Percentiles rank a stretch among this genome's conserved stretches.
These are phyloP conservation scores for Tipula vernalis DNA, from an alignment of 2,888 invertebrate genomes.

Conservation along the genomic window DNA sequence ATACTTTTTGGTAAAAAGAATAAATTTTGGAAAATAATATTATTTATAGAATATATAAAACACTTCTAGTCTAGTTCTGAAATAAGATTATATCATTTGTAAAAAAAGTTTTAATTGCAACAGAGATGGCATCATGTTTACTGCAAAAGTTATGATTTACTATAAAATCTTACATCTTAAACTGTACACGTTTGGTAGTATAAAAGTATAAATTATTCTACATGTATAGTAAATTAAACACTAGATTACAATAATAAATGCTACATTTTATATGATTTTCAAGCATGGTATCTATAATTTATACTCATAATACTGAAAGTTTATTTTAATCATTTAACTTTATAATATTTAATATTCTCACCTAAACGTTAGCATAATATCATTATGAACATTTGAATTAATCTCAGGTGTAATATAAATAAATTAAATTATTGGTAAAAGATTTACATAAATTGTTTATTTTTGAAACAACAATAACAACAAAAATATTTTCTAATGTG, in stretches of 20 bases:
- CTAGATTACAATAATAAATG: not conserved
- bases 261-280: not conserved
- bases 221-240: not conserved
- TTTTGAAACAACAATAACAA: not conserved
- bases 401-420: not conserved
- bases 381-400: not conserved
- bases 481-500: not conserved
- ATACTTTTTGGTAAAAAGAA: no score
- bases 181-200: not conserved
- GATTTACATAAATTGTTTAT: not conserved
- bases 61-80: no score
- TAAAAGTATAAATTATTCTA: not conserved
- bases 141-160: not conserved
- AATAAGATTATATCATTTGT: no score
- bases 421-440: conserved; percentile 4
- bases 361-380: not conserved
- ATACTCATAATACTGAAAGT: not conserved
- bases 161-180: not conserved
- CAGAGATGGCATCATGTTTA: not conserved
- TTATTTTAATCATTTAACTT: not conserved
- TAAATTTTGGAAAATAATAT: no score
- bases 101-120: no score
- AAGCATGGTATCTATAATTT: not conserved
- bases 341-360: not conserved
- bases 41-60: no score